Evolutionary conservation across 1,140 invertebrate genomes (phyloP).

Genomic region (Drosophila willistoni): DNA sequence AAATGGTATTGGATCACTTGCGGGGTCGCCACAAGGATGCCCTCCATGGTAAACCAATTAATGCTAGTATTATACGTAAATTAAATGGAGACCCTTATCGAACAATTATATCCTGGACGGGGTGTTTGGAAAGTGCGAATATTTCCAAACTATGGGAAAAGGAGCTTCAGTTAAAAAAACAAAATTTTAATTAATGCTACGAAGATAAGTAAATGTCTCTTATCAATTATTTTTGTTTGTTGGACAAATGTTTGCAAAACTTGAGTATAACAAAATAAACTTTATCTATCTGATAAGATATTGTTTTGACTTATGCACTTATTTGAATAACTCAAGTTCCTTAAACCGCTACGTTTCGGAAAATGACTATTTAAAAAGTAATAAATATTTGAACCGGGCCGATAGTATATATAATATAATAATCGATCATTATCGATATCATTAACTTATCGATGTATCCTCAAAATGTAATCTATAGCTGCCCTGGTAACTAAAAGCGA

Average conservation of each 20-base stretch:
- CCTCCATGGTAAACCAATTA: slow-evolving; percentile 35
- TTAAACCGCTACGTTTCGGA: no score
- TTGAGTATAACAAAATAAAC: no score
- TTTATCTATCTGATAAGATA: no score
- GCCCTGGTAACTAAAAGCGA: neutral
- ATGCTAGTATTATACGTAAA: slow-evolving; percentile 43
- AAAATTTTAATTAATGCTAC: neutral
- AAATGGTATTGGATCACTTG: slow-evolving; percentile 69
- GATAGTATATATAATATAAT: neutral
- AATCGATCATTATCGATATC: neutral
- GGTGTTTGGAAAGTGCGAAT: slow-evolving; percentile 14
- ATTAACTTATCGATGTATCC: neutral
- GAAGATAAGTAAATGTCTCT: no score
- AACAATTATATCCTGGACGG: slow-evolving; percentile 54
- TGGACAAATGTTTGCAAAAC: no score
- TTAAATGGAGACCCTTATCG: slow-evolving; percentile 40
- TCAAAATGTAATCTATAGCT: neutral
- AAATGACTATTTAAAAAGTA: no score
- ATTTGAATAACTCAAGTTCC: no score
- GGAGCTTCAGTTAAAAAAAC: neutral
- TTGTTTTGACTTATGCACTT: no score
- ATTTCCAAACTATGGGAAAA: slow-evolving; percentile 1
- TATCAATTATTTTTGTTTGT: no score
- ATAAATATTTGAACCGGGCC: neutral
- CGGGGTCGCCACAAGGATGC: slow-evolving; percentile 32